Evolutionary conservation across 1,140 invertebrate species (phyloP), one percentile per base, ranked within the genome.

Genomic region (Luehdorfia chinensis): DNA sequence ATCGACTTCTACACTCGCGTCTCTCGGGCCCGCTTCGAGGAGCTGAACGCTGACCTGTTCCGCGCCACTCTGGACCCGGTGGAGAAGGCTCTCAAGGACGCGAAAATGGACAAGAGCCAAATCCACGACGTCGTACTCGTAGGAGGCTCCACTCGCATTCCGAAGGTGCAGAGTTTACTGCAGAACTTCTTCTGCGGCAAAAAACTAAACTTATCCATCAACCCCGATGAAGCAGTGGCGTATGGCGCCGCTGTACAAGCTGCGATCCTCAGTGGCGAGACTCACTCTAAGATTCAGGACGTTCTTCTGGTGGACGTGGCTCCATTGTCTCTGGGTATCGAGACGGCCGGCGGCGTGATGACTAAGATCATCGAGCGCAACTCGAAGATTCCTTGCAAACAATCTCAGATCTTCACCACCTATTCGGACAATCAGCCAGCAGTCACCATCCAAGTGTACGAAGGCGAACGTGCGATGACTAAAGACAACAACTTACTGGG

Each of bases 401-500:
- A 90, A 59, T 74, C 84, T 0, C 87, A 91, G 63, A 89, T 79
- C 1, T 90, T 90, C 64, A 88, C 88, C 8, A 92, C 91, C 0
- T 91, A 90, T 55, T 66, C 89, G 0, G 90, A 92, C 60, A 93
- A 93, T 66, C 92, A 93, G 67, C 30, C 45, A 2, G 45, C 45
- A 12, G 45, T 47, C 18, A 47, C 16, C 6, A 30, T 44, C 2
- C 30, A 31, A 3, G 30, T 31, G 30, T 31, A 31, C 30, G 30
- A 31, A 11, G 30, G 30, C 1, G 30, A 31, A 11, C 30, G 30
- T 1, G 30, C 30, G 9, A 31, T 31, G 30, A 31, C 30, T 11
- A 31, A 90, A 64, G 91, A 93, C 55, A 93, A 93, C 79, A 92
- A 94, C 60, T 61, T 91, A 3, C 78, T 94, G 30, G 93, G 93